Conservation (phyloP, 2,888 invertebrate species). For the Trachelus tabidus region DNA sequence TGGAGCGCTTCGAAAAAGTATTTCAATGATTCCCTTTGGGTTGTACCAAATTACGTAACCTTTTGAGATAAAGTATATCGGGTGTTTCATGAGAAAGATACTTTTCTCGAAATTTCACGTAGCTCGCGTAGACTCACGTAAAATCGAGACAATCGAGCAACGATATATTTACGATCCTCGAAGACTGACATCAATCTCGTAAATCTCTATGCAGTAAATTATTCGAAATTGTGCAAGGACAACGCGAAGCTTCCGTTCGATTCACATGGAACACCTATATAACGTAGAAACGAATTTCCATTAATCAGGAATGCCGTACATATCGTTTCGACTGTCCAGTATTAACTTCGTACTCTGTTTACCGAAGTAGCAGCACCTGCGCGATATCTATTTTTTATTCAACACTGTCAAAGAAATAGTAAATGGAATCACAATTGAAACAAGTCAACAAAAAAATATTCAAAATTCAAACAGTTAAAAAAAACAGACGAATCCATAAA, state of each 20-base stretch:
- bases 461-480: no score
- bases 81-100: not conserved
- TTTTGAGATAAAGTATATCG: not conserved
- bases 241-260: not conserved
- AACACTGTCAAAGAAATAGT: not conserved
- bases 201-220: not conserved
- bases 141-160: not conserved
- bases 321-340: not conserved
- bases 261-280: not conserved
- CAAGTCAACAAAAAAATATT: not conserved
- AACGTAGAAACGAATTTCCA: not conserved
- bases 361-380: not conserved
- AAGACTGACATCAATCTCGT: not conserved
- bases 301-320: not conserved
- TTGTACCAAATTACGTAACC: not conserved
- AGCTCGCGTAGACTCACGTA: not conserved
- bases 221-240: not conserved
- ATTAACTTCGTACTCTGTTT: not conserved
- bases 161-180: not conserved
- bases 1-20: not conserved
- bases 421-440: not conserved
- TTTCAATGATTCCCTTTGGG: not conserved
- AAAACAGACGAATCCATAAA: no score
- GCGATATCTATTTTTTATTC: not conserved
- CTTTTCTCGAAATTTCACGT: not conserved